These are phyloP conservation scores for Ailurus styani DNA, from an alignment of 2,113 vertebrate species.

Conservation along the genomic window DNA sequence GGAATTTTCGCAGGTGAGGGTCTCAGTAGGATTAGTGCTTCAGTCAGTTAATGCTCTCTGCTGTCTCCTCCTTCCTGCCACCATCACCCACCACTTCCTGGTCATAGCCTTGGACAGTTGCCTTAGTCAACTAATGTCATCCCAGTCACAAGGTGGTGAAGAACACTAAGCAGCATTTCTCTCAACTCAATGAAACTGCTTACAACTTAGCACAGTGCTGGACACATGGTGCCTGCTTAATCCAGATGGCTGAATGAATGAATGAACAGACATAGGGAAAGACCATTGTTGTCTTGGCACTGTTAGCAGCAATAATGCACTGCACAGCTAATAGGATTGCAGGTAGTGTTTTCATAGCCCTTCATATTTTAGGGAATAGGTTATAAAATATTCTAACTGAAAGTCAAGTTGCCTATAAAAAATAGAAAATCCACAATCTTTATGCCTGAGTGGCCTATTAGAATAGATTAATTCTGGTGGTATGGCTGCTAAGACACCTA, in stretches of 20 bases:
- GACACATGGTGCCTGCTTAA: background rate
- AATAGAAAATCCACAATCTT: constrained; percentile 47
- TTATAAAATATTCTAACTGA: constrained; percentile 53
- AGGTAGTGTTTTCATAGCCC: background rate
- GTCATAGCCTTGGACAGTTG: background rate
- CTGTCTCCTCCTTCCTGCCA: background rate
- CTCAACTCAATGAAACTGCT: background rate
- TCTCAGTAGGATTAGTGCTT: background rate
- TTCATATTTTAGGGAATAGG: constrained; percentile 32
- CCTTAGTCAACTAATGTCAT: background rate
- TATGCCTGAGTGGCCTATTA: constrained; percentile 51
- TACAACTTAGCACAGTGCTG: background rate
- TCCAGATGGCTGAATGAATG: background rate
- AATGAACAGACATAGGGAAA: background rate
- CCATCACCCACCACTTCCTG: background rate
- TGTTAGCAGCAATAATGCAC: background rate
- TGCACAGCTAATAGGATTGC: background rate
- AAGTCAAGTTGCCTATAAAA: constrained; percentile 64
- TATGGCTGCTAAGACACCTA: constrained; percentile 43
- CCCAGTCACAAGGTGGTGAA: background rate
- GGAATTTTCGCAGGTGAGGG: background rate
- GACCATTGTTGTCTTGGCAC: background rate
- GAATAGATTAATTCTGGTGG: constrained; percentile 49
- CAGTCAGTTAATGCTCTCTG: background rate
- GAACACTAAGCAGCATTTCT: background rate